Conservation (phyloP, 2,113 vertebrate species). For the Pavo muticus region DNA sequence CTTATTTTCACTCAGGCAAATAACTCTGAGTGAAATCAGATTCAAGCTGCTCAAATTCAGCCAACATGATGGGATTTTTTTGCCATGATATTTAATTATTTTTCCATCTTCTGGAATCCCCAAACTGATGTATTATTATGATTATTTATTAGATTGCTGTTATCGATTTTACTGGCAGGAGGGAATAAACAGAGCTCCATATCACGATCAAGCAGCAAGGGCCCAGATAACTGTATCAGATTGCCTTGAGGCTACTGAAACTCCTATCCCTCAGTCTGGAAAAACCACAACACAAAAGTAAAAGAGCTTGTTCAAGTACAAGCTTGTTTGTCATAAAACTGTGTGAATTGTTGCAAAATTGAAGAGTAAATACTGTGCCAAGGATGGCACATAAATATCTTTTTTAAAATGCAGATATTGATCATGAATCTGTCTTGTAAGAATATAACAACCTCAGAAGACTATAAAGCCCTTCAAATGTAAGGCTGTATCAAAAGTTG, state of each 20-base stretch:
- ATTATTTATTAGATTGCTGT: neutral
- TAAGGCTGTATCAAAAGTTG: neutral
- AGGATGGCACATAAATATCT: neutral
- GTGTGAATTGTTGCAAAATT: neutral
- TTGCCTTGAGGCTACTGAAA: neutral
- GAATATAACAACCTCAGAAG: neutral
- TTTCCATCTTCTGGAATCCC: neutral
- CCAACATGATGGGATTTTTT: neutral
- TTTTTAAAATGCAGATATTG: constrained; percentile 20
- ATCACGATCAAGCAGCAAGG: neutral
- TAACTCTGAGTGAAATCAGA: neutral
- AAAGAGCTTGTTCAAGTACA: neutral
- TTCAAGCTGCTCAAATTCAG: neutral
- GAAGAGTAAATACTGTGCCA: neutral
- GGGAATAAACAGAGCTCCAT: neutral
- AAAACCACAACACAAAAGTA: neutral
- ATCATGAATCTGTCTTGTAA: neutral
- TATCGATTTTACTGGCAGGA: neutral
- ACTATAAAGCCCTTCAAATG: neutral
- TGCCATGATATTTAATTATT: neutral
- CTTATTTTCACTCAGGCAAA: neutral
- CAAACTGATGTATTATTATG: neutral
- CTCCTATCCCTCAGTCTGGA: neutral
- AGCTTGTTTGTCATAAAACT: neutral
- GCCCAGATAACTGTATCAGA: neutral